Evolutionary conservation across 2,797 vertebrate genomes (phyloP).

Genomic region (Crenuchus spilurus): DNA sequence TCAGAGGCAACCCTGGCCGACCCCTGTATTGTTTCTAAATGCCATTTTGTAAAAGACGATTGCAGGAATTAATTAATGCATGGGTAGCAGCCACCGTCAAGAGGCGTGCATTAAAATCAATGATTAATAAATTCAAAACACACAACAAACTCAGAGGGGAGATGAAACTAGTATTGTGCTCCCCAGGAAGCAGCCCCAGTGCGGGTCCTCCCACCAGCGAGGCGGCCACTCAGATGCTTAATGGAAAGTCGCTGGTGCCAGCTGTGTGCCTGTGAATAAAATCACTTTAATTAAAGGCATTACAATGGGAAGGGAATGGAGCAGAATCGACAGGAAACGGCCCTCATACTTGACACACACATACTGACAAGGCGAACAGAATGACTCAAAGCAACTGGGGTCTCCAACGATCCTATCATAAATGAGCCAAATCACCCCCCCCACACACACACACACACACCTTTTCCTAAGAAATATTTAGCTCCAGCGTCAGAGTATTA

Average conservation of each 20-base stretch:
- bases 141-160: constrained; percentile 88
- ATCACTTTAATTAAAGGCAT: constrained; percentile 87
- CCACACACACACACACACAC: too few relatives aligned
- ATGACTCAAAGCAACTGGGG: constrained; percentile 74
- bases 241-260: constrained; percentile 84
- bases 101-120: constrained; percentile 86
- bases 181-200: constrained; percentile 81
- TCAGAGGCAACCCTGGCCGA: constrained; percentile 81
- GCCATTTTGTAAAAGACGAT: constrained; percentile 81
- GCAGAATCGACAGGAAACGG: constrained; percentile 78
- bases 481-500: constrained; percentile 35
- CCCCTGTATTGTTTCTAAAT: constrained; percentile 84
- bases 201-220: constrained; percentile 79
- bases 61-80: constrained; percentile 83
- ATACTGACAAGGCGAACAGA: constrained; percentile 56
- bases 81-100: constrained; percentile 83
- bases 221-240: constrained; percentile 84
- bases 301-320: constrained; percentile 81
- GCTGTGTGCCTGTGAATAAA: constrained; percentile 88
- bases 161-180: constrained; percentile 82
- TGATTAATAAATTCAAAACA: constrained; percentile 90
- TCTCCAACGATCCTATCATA: constrained; percentile 70
- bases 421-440: constrained; percentile 73
- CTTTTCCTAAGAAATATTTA: constrained; percentile 40
- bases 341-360: constrained; percentile 67